These are phyloP conservation scores for Rhinopomastus cyanomelas DNA, from an alignment of 2,113 vertebrate genomes.

Conservation along the genomic window DNA sequence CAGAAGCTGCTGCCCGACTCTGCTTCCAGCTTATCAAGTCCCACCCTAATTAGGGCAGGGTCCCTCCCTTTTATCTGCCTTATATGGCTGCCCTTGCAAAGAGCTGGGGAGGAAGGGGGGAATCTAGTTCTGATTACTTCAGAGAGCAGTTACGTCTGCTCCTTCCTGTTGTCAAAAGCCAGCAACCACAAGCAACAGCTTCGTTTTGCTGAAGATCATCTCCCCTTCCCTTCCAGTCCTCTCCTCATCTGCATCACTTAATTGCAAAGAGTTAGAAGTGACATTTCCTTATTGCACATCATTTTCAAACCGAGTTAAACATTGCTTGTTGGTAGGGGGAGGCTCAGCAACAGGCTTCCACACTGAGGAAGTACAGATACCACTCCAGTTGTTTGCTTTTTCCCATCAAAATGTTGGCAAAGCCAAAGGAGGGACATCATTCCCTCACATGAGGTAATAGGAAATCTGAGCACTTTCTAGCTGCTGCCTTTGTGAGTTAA, in stretches of 20 bases:
- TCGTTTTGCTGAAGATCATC: background rate
- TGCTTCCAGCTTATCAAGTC: background rate
- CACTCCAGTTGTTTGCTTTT: background rate
- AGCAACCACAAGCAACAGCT: background rate
- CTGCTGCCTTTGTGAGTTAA: background rate
- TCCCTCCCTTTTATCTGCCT: conserved; percentile 47
- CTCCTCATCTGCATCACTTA: background rate
- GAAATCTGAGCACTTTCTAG: background rate
- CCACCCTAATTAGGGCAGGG: background rate
- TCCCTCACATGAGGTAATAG: background rate
- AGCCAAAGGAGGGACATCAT: background rate
- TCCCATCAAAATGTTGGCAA: background rate
- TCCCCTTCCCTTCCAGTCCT: background rate
- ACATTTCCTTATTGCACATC: background rate
- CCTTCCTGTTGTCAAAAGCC: background rate
- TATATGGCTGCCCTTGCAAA: conserved; percentile 6
- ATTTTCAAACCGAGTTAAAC: background rate
- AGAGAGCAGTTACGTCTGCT: background rate
- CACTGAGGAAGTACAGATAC: background rate
- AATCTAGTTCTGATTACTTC: background rate
- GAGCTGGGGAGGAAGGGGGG: background rate
- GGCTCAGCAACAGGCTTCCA: background rate
- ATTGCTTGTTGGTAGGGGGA: background rate
- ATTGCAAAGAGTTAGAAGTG: background rate
- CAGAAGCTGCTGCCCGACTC: background rate